Conservation (phyloP, 23 tunicate genomes). For the Botrylloides violaceus region DNA sequence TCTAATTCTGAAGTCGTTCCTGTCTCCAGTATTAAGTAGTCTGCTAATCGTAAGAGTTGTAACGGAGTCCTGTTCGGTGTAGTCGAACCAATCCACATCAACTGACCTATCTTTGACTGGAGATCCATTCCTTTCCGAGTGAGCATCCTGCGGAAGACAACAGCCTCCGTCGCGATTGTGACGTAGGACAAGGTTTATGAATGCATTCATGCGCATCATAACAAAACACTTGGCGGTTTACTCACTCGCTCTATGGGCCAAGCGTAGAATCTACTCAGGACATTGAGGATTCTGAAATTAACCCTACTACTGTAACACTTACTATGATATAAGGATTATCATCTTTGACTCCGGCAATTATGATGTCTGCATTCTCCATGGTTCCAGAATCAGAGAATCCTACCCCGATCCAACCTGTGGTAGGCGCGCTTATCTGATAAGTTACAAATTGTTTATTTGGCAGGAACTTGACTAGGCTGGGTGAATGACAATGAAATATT, state of each 20-base stretch:
- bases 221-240: too few relatives aligned
- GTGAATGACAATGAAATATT: too few relatives aligned
- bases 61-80: background rate
- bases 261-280: background rate
- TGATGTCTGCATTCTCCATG: slow-evolving; percentile 8
- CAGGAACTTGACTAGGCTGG: too few relatives aligned
- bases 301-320: too few relatives aligned
- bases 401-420: slow-evolving; percentile 13
- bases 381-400: slow-evolving; percentile 15
- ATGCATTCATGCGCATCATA: too few relatives aligned
- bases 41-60: background rate
- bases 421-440: background rate
- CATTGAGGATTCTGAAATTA: too few relatives aligned
- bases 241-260: too few relatives aligned
- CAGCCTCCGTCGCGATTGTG: too few relatives aligned
- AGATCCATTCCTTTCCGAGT: slow-evolving; percentile 1
- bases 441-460: too few relatives aligned
- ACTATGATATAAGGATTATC: background rate
- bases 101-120: background rate
- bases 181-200: too few relatives aligned
- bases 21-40: background rate
- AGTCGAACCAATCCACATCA: background rate
- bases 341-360: slow-evolving; percentile 5
- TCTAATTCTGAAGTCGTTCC: background rate
- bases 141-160: too few relatives aligned